Conservation (phyloP, 2,888 invertebrate species). For the Eugnorisma glareosa region DNA sequence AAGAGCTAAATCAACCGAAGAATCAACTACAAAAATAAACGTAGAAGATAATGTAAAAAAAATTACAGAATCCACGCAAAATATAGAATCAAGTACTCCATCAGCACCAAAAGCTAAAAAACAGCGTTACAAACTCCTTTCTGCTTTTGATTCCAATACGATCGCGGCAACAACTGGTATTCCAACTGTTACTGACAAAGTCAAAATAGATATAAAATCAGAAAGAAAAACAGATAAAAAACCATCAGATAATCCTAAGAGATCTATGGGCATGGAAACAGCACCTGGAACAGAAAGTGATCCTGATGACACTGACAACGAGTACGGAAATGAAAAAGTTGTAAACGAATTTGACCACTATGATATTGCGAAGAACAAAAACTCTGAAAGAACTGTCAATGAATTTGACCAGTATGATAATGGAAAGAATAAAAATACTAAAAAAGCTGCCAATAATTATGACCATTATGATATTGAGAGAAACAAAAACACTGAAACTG, state of each 20-base stretch:
- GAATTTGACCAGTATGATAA: neutral
- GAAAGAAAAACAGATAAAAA: neutral
- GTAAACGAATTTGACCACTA: neutral
- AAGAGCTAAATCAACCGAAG: neutral
- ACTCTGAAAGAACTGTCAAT: neutral
- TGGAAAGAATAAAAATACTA: neutral
- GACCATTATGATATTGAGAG: neutral
- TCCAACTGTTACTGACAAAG: neutral
- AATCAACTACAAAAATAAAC: neutral
- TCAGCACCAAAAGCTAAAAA: neutral
- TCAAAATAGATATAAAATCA: accelerated
- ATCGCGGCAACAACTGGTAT: neutral
- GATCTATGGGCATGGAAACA: neutral
- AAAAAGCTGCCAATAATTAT: neutral
- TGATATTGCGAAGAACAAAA: neutral
- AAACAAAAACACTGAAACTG: neutral
- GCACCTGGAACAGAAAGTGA: neutral
- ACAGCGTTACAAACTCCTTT: neutral
- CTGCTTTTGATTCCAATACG: slow-evolving; percentile 48
- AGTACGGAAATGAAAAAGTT: neutral
- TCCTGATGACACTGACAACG: neutral
- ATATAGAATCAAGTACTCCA: neutral
- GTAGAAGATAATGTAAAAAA: slow-evolving; percentile 2
- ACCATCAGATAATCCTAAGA: neutral
- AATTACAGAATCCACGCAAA: neutral